Conservation (phyloP, 1,140 invertebrate species). For the Trichoplusia ni region DNA sequence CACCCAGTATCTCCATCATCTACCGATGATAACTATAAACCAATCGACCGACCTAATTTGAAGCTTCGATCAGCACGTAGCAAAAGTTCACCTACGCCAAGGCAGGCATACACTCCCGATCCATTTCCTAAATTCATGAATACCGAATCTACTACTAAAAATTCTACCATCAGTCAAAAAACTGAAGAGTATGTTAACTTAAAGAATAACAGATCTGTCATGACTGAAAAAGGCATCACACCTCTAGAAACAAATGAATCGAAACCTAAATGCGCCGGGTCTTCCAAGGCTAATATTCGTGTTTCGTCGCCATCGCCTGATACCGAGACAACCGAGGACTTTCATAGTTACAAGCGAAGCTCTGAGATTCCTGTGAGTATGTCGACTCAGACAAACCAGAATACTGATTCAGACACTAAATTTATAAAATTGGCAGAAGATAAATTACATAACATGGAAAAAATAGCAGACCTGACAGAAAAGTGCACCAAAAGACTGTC, state of each 20-base stretch:
- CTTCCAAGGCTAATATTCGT: no score
- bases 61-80: conserved; percentile 21
- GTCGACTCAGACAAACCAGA: conserved; percentile 61
- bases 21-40: not conserved
- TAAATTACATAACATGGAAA: conserved; percentile 76
- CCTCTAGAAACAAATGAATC: no score
- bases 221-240: not conserved
- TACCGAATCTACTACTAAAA: not conserved
- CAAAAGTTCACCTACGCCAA: conserved; percentile 46
- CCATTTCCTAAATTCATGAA: conserved; percentile 1
- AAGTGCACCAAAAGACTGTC: conserved; percentile 80
- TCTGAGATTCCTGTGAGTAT: conserved; percentile 47
- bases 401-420: conserved; percentile 53
- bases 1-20: not conserved
- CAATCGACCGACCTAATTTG: not conserved
- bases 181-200: not conserved
- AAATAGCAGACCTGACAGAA: conserved; percentile 79
- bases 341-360: conserved; percentile 5
- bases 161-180: not conserved
- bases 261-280: no score
- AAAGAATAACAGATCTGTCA: not conserved
- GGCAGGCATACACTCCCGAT: conserved; percentile 5
- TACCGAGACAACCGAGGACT: conserved; percentile 29
- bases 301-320: no score
- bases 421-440: conserved; percentile 69